Evolutionary conservation across 2,888 invertebrate species (phyloP).

Genomic region (Globia sparganii): DNA sequence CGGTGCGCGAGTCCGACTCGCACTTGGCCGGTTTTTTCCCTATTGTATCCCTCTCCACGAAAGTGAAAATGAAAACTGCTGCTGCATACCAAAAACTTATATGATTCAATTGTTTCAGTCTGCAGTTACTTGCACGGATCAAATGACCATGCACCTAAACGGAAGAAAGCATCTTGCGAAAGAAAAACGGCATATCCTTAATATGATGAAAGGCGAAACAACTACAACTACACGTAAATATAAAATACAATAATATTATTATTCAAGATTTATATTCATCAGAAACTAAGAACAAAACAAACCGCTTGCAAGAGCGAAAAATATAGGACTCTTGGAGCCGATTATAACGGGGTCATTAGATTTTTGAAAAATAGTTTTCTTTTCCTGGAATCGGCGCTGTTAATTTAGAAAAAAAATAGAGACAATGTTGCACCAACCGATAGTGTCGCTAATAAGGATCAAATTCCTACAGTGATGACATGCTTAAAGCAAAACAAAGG

Average conservation of each 20-base stretch:
- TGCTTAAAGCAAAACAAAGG: background rate
- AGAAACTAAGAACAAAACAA: background rate
- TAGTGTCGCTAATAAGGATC: background rate
- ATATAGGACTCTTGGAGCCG: background rate
- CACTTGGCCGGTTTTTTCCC: too few species aligned
- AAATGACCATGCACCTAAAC: conserved; percentile 91
- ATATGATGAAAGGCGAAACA: conserved; percentile 78
- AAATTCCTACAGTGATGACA: background rate
- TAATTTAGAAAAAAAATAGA: background rate
- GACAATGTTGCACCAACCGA: background rate
- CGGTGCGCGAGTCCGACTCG: too few species aligned
- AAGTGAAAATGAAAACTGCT: conserved; percentile 1
- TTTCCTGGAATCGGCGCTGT: background rate
- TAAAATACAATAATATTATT: conserved; percentile 1
- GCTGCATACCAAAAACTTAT: background rate
- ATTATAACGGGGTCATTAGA: background rate
- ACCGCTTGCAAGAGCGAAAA: background rate
- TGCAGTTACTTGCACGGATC: conserved; percentile 90
- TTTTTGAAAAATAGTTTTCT: background rate
- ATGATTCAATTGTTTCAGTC: conserved; percentile 74
- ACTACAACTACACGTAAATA: conserved; percentile 28
- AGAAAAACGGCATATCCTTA: conserved; percentile 85
- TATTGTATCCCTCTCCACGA: background rate
- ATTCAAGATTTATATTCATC: background rate
- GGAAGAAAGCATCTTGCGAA: conserved; percentile 90